Evolutionary conservation across 2,113 vertebrate species (phyloP).

Genomic region (Hemibates koningsi): DNA sequence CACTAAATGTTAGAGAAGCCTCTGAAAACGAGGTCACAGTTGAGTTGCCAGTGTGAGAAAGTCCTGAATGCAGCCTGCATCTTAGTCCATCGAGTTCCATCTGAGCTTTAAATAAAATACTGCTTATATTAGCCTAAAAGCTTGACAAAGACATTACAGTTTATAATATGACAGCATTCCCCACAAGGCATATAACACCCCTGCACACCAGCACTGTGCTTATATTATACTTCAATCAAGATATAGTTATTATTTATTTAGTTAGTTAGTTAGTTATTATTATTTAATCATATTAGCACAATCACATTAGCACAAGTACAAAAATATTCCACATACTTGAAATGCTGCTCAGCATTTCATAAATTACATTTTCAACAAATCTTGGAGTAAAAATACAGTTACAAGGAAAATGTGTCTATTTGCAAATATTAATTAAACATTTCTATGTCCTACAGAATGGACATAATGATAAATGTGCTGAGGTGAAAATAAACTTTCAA

Average conservation of each 20-base stretch:
- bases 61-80: background rate
- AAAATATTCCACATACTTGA: background rate
- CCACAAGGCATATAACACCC: background rate
- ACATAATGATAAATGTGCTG: background rate
- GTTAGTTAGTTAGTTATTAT: fast-evolving
- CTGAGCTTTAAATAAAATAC: background rate
- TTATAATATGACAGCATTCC: background rate
- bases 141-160: fast-evolving
- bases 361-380: background rate
- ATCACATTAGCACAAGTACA: background rate
- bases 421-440: fast-evolving
- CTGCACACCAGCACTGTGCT: background rate
- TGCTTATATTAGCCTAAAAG: fast-evolving
- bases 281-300: background rate
- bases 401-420: background rate
- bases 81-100: background rate
- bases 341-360: background rate
- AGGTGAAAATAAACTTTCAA: background rate
- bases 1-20: background rate
- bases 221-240: background rate
- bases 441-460: background rate
- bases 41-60: background rate
- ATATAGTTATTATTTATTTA: background rate
- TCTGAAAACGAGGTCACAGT: fast-evolving
- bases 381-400: background rate